Percentiles rank a stretch among this genome's conserved stretches.
These are phyloP conservation scores for Formica selysi DNA, from an alignment of 1,140 invertebrate genomes.

Conservation along the genomic window DNA sequence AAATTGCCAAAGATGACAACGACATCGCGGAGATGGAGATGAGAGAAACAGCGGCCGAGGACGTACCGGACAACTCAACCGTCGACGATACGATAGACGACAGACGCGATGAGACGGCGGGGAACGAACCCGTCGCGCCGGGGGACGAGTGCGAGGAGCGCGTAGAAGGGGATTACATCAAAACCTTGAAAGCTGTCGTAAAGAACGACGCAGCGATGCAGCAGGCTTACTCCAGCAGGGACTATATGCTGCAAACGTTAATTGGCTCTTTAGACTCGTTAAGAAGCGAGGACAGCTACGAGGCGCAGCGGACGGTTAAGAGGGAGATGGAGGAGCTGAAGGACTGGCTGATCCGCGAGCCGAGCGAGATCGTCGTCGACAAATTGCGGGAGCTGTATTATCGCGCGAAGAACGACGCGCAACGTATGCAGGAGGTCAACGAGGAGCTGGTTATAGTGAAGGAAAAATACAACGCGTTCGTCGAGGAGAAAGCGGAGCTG, in stretches of 20 bases:
- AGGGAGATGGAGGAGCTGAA: constrained; percentile 78
- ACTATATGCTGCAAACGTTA: constrained; percentile 78
- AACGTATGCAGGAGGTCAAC: constrained; percentile 83
- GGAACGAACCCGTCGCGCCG: constrained; percentile 12
- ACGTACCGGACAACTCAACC: not conserved
- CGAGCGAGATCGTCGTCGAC: constrained; percentile 75
- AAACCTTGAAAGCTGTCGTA: constrained; percentile 77
- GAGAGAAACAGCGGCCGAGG: not conserved
- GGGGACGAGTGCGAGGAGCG: constrained; percentile 65
- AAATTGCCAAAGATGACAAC: constrained; percentile 44
- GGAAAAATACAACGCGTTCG: constrained; percentile 85
- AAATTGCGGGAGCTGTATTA: constrained; percentile 79
- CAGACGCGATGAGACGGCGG: constrained; percentile 51
- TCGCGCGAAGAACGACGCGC: constrained; percentile 82
- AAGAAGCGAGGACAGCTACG: constrained; percentile 71
- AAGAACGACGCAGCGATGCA: constrained; percentile 62
- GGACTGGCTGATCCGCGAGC: constrained; percentile 79
- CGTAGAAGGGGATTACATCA: constrained; percentile 77
- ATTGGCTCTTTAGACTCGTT: constrained; percentile 76
- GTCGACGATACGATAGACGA: not conserved
- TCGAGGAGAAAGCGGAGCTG: constrained; percentile 85
- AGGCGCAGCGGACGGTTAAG: constrained; percentile 75
- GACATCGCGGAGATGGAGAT: not conserved
- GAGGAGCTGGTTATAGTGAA: constrained; percentile 87
- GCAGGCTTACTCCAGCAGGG: constrained; percentile 64